Evolutionary conservation across 1,140 invertebrate species (phyloP).

Genomic region (Lethrus apterus): DNA sequence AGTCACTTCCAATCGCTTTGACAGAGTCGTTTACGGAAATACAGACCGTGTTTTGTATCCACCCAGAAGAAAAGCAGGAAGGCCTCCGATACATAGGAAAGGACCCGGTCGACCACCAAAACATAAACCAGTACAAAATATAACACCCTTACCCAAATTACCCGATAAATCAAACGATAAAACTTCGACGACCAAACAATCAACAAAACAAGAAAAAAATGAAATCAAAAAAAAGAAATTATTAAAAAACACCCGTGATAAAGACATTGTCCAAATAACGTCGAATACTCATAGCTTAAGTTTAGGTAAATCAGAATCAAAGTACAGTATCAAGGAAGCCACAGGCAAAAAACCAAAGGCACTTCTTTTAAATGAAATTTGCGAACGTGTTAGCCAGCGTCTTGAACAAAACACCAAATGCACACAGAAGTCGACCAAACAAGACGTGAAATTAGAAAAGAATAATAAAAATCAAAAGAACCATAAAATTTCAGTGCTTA

Average conservation of each 20-base stretch:
- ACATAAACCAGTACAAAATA: conserved; percentile 38
- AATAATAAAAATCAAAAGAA: conserved; percentile 18
- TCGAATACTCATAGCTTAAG: conserved; percentile 17
- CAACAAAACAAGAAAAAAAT: conserved; percentile 9
- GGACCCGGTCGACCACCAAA: conserved; percentile 46
- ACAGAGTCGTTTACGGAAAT: conserved; percentile 59
- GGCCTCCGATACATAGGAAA: conserved; percentile 38
- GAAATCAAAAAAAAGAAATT: conserved; percentile 4
- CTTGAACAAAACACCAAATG: conserved; percentile 24
- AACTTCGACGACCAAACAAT: too few relatives aligned
- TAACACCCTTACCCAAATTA: conserved; percentile 18
- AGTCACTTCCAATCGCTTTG: conserved; percentile 48
- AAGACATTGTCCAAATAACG: conserved; percentile 15
- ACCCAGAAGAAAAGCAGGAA: conserved; percentile 54
- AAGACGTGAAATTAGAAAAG: conserved; percentile 19
- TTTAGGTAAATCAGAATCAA: conserved; percentile 17
- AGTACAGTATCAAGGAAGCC: conserved; percentile 4
- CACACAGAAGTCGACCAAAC: conserved; percentile 8
- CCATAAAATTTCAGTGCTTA: conserved; percentile 12
- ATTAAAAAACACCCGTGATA: conserved; percentile 12
- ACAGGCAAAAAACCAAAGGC: conserved; percentile 21
- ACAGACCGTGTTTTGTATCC: conserved; percentile 65
- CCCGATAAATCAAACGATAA: conserved; percentile 16
- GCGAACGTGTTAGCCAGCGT: conserved; percentile 34
- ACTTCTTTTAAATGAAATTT: conserved; percentile 32